Evolutionary conservation across 1,140 invertebrate species (phyloP).

Genomic region (Hyles vespertilio): DNA sequence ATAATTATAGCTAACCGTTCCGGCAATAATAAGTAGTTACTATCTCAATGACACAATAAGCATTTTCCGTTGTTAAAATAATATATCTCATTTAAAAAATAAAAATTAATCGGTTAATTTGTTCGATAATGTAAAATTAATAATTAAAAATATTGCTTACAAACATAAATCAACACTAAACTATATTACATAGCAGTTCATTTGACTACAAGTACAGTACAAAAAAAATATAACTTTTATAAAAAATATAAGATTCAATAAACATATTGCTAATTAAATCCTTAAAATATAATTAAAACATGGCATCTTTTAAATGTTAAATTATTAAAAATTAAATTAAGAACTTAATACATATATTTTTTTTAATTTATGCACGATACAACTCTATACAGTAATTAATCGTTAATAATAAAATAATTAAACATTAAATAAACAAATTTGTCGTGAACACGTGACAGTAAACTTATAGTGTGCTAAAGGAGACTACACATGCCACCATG

Average conservation of each 20-base stretch:
- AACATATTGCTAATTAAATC: constrained; percentile 44
- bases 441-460: constrained; percentile 33
- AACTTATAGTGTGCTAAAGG: constrained; percentile 1
- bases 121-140: constrained; percentile 46
- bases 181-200: constrained; percentile 55
- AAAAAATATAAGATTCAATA: constrained; percentile 72
- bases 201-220: constrained; percentile 58
- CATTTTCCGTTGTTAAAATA: constrained; percentile 72
- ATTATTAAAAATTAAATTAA: constrained; percentile 37
- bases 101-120: constrained; percentile 64
- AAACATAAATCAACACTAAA: constrained; percentile 61
- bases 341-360: not conserved
- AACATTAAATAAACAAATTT: constrained; percentile 24
- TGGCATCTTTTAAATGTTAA: constrained; percentile 57
- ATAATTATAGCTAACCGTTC: constrained; percentile 75
- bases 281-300: constrained; percentile 59
- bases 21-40: constrained; percentile 70
- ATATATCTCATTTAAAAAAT: constrained; percentile 19
- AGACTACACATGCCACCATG: no score
- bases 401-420: constrained; percentile 34
- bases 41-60: constrained; percentile 72
- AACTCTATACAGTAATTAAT: constrained; percentile 51
- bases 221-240: constrained; percentile 67
- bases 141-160: constrained; percentile 49
- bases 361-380: constrained; percentile 5